Conservation (phyloP, 37 sponge, comb jelly and placozoan genomes). For the Ianthella basta region DNA sequence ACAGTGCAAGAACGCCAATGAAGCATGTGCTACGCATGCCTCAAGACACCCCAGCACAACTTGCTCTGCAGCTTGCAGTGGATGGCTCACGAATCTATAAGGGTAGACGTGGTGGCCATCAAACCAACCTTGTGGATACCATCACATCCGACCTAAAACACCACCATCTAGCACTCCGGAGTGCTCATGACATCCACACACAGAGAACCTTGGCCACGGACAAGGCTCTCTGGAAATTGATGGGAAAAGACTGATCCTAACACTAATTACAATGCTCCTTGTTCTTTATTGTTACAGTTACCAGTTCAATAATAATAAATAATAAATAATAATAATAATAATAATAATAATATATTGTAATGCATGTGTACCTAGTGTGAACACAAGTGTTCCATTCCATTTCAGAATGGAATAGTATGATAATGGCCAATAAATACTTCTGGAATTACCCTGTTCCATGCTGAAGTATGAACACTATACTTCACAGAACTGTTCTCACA, state of each 20-base stretch:
- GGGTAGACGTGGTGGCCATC: too few relatives aligned
- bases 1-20: too few relatives aligned
- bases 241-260: conserved; percentile 20
- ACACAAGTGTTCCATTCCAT: not conserved
- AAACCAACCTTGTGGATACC: too few relatives aligned
- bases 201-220: conserved; percentile 16
- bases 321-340: too few relatives aligned
- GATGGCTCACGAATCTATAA: too few relatives aligned
- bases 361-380: not conserved
- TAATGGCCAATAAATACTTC: too few relatives aligned
- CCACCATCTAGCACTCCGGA: conserved; percentile 8
- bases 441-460: too few relatives aligned
- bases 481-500: too few relatives aligned
- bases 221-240: conserved; percentile 7
- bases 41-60: too few relatives aligned
- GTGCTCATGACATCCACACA: conserved; percentile 27
- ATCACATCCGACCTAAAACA: conserved; percentile 28
- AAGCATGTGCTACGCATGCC: too few relatives aligned
- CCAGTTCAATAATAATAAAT: conserved; percentile 28
- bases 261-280: not conserved
- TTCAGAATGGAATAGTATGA: not conserved
- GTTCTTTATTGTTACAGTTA: conserved; percentile 13
- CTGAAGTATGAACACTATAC: too few relatives aligned
- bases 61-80: too few relatives aligned
- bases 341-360: not conserved